Base-by-base conservation (phyloP, 2,113 vertebrate species). In the Vireo altiloquus region DNA sequence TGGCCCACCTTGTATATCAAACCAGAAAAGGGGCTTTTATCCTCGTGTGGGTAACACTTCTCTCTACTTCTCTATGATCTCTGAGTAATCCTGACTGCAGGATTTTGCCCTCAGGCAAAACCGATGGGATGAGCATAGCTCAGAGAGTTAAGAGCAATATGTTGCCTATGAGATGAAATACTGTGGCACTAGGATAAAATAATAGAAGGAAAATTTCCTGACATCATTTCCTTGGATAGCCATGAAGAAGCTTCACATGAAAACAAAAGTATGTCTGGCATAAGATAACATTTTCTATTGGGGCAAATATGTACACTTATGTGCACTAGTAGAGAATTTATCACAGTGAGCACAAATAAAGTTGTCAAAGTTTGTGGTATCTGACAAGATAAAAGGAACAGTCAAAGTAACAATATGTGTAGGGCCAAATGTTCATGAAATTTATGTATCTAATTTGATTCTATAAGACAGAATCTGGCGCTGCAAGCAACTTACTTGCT, bases 341-440 rank as follows among this genome's bases (percentile, higher is more conserved):
- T 76, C 53, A 49, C 50, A 87, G 49, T 5, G 9, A 94, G 54
- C 39, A 74, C 61, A 90, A 86, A 93, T 72, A 90, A 88, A 92
- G 53, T 91, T 90, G 78, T 95, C 81, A 86, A 92, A 94, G 66
- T 91, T 95, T 86, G 87, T 91, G 66, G 80, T 92, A 95, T 91
- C 84, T 95, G 90, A 95, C 87, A 95, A 94, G 91, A 95, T 89
- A 78, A 94, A 94, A 95, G 85, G 57, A 89, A 59, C 54, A 91
- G 75, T 95, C 68, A 80, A 79, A 76, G 61, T 91, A 89, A 79
- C 50, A 84, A 61, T 92, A 59, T 40, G 59, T 69, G n/a, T 77
- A 66, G 83, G 75, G 76, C 46, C 80, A 94, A 94, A 84, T 87
- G 59, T 74, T 96, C 90, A n/a, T 53, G 50, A 49, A 95, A 93